phyloP scores from a whole-genome alignment of 1,140 invertebrate species.

The Tyrophagus putrescentiae region DNA sequence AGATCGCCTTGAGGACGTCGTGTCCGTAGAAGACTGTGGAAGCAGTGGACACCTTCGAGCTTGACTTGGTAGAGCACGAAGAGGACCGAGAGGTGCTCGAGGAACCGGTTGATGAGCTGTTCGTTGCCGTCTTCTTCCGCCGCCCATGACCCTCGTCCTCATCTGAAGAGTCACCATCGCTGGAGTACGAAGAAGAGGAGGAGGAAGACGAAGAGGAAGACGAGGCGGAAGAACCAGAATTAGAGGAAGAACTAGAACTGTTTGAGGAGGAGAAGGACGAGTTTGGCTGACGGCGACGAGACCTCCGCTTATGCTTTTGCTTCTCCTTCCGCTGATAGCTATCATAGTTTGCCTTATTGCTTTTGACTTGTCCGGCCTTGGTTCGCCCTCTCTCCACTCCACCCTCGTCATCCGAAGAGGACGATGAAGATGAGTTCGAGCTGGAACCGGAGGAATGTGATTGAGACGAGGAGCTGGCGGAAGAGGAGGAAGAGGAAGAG shows the following conservation, averaged over 20 bases:
- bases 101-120: no score
- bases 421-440: slow-evolving; percentile 6
- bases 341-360: background rate
- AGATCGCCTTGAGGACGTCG: no score
- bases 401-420: background rate
- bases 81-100: no score
- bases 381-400: background rate
- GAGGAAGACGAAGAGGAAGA: slow-evolving; percentile 17
- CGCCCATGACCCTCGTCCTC: background rate
- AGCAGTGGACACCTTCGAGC: no score
- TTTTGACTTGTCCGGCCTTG: background rate
- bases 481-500: background rate
- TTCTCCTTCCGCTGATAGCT: background rate
- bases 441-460: background rate
- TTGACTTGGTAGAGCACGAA: no score
- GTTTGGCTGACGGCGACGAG: background rate
- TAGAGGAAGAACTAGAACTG: slow-evolving; percentile 8
- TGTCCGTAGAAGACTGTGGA: no score
- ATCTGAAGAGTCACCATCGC: background rate
- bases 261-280: slow-evolving; percentile 18
- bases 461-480: background rate
- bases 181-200: background rate
- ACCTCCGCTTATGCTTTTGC: slow-evolving; percentile 8
- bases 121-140: background rate
- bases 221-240: background rate